Evolutionary conservation across 2,113 vertebrate genomes (phyloP).

Genomic region (Jacana jacana): DNA sequence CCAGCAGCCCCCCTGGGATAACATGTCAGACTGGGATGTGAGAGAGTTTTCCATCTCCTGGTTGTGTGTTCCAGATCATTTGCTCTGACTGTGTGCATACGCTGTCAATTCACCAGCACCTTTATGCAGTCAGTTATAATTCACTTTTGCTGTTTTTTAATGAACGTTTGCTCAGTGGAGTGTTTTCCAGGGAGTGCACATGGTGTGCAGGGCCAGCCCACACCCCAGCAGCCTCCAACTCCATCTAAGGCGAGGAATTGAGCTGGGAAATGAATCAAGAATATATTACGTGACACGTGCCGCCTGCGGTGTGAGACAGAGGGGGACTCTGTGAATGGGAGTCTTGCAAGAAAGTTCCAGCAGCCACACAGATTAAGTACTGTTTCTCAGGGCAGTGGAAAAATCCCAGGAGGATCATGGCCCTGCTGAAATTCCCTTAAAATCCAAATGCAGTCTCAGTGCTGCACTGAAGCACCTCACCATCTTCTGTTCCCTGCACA

Average conservation of each 20-base stretch:
- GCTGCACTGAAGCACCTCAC: neutral
- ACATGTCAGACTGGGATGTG: neutral
- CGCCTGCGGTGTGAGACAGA: neutral
- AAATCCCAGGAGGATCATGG: neutral
- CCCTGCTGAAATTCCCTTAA: neutral
- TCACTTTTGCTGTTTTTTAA: slow-evolving; percentile 1
- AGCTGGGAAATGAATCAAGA: neutral
- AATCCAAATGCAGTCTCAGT: neutral
- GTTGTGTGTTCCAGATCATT: neutral
- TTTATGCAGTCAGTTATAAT: neutral
- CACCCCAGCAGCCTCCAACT: neutral
- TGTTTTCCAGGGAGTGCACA: neutral
- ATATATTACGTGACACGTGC: neutral
- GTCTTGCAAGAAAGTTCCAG: neutral
- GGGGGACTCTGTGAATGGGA: neutral
- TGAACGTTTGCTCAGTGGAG: slow-evolving; percentile 21
- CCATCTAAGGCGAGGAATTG: neutral
- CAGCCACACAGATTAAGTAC: neutral
- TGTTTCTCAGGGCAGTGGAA: neutral
- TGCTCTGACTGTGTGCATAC: neutral
- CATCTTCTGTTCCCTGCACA: fast-evolving
- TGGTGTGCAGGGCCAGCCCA: neutral
- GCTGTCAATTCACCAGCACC: slow-evolving; percentile 10
- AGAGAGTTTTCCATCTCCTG: neutral
- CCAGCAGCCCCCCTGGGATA: neutral